Base-by-base conservation (phyloP, 2,113 vertebrate species). In the Dendrocopos noguchii region DNA sequence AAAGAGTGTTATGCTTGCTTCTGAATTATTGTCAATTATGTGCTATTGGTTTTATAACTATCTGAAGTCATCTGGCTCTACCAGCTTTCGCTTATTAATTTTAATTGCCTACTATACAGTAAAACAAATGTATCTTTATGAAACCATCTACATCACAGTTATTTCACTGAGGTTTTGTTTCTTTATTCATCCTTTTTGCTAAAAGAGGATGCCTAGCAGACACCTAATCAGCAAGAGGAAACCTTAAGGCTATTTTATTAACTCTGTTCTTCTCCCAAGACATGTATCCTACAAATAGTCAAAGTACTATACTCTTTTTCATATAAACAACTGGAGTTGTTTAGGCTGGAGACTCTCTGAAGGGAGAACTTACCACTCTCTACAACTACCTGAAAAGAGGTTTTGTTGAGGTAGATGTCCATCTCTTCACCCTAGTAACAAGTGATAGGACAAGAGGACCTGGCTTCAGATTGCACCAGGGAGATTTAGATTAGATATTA, bases 41-140 rank as follows among this genome's bases (percentile, higher is more conserved):
- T 76, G 46, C 36, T 47, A 15, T 7, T 39, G 6, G 59, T 88
- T 80, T 64, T 47, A 50, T 31, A 94, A 52, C 11, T 16, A 71
- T 44, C 46, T 80, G 20, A 90, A 88, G 68, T 52, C 36, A 92
- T 56, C 34, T 66, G 25, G 27, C 56, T 61, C 47, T 61, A 73
- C 22, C 44, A 77, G 36, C 71, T 88, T 83, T 65, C 39, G 53
- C 44, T 59, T 55, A 34, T 19, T 75, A 44, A 18, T 80, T 80
- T 81, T 53, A 53, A 63, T 55, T 88, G 9, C 47, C 75, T 80
- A 79, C 78, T 84, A 61, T 28, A 60, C 12, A 82, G 34, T 82
- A 85, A 85, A 84, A 84, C 12, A 95, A 79, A 75, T 15, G 12
- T 44, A 60, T 28, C 21, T 68, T 82, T 80, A 79, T 57, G 22